phyloP scores from a whole-genome alignment of 2,888 invertebrate species.

The Eilema depressum region DNA sequence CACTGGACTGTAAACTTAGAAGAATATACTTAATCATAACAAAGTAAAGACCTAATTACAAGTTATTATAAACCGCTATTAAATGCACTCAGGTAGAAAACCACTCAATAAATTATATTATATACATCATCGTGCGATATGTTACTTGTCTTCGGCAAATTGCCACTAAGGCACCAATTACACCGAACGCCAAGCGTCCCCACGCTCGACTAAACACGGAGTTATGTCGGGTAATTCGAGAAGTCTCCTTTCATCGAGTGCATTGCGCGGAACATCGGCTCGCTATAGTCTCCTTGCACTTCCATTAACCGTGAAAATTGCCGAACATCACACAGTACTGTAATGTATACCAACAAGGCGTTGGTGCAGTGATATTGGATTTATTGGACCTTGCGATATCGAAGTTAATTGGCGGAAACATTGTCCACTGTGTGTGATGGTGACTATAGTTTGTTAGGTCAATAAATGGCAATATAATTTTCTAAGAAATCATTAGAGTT shows the following conservation, averaged over 20 bases:
- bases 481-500: neutral
- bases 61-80: neutral
- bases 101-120: slow-evolving; percentile 45
- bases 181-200: slow-evolving; percentile 57
- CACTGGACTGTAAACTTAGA: neutral
- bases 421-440: neutral
- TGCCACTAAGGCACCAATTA: slow-evolving; percentile 71
- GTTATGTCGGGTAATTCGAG: slow-evolving; percentile 65
- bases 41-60: slow-evolving; percentile 21
- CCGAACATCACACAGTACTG: slow-evolving; percentile 51
- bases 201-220: slow-evolving; percentile 64
- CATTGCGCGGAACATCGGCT: slow-evolving; percentile 62
- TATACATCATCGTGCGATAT: slow-evolving; percentile 50
- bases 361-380: slow-evolving; percentile 15
- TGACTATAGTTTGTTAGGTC: neutral
- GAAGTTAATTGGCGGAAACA: slow-evolving; percentile 19
- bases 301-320: slow-evolving; percentile 63
- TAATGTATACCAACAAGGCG: slow-evolving; percentile 35
- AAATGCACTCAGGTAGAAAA: slow-evolving; percentile 34
- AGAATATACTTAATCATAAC: neutral
- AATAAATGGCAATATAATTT: neutral
- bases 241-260: slow-evolving; percentile 66
- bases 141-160: slow-evolving; percentile 58
- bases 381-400: neutral
- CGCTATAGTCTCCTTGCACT: slow-evolving; percentile 59